Conservation (phyloP, 2,113 vertebrate species). For the Microcebus tavaratra region DNA sequence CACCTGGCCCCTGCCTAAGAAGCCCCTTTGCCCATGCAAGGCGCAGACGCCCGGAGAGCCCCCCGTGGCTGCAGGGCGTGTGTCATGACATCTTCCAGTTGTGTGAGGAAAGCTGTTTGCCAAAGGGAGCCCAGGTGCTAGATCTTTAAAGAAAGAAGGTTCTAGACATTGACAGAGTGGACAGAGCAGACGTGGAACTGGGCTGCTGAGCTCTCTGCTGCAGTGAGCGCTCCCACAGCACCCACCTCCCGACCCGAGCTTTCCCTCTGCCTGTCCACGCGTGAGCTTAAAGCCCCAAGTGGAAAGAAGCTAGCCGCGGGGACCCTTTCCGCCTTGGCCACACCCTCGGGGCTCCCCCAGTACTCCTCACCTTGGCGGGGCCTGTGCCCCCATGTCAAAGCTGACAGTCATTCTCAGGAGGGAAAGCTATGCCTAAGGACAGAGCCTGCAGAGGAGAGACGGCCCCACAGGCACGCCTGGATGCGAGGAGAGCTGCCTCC, state of each 20-base stretch:
- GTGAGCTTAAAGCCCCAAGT: background rate
- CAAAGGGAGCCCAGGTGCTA: background rate
- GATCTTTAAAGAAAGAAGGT: background rate
- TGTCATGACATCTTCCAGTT: background rate
- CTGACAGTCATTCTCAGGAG: background rate
- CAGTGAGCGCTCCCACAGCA: background rate
- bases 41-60: background rate
- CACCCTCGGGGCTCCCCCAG: background rate
- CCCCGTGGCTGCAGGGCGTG: background rate
- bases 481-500: no score
- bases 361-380: background rate
- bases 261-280: background rate
- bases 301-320: background rate
- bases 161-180: background rate
- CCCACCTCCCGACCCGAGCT: fast-evolving
- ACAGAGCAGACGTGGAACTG: background rate
- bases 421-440: background rate
- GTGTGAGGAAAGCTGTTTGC: background rate
- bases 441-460: background rate
- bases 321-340: background rate
- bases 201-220: background rate
- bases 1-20: background rate
- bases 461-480: fast-evolving
- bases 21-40: background rate
- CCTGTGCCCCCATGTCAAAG: background rate